Evolutionary conservation across 2,888 invertebrate genomes (phyloP).

Genomic region (Orthonevra nobilis): DNA sequence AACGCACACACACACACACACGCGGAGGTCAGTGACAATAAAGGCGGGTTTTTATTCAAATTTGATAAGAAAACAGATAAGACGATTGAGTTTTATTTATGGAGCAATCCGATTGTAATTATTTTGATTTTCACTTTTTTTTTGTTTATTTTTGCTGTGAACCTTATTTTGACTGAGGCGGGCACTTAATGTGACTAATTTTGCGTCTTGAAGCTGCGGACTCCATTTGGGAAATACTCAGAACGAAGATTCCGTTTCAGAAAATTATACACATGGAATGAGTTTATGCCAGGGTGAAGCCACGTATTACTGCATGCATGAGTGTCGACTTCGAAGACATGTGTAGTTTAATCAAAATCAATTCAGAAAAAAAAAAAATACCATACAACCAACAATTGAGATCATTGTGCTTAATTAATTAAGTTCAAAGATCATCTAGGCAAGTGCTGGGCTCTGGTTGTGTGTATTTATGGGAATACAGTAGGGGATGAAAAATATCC

Average conservation of each 20-base stretch:
- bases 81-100: neutral
- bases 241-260: constrained; percentile 38
- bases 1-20: neutral
- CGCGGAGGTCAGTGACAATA: constrained; percentile 16
- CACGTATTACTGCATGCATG: constrained; percentile 53
- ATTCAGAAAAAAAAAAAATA: constrained; percentile 56
- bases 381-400: constrained; percentile 76
- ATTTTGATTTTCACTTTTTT: too few relatives aligned
- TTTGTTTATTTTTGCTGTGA: constrained; percentile 26
- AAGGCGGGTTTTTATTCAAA: constrained; percentile 28
- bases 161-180: constrained; percentile 42
- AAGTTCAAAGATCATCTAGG: constrained; percentile 79
- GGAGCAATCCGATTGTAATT: neutral
- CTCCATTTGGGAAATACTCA: constrained; percentile 41
- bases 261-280: constrained; percentile 45
- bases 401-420: constrained; percentile 80
- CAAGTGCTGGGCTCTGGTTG: constrained; percentile 53
- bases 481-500: constrained; percentile 45
- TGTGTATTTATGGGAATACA: constrained; percentile 22
- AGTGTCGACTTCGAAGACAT: constrained; percentile 61
- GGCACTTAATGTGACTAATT: constrained; percentile 57
- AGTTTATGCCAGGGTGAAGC: constrained; percentile 54
- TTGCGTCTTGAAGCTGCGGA: constrained; percentile 39
- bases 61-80: neutral
- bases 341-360: constrained; percentile 70